A percentile compares a stretch with the other conserved stretches of the same genome.
Conservation (phyloP, 2,113 vertebrate genomes). For the Desmodus rotundus region DNA sequence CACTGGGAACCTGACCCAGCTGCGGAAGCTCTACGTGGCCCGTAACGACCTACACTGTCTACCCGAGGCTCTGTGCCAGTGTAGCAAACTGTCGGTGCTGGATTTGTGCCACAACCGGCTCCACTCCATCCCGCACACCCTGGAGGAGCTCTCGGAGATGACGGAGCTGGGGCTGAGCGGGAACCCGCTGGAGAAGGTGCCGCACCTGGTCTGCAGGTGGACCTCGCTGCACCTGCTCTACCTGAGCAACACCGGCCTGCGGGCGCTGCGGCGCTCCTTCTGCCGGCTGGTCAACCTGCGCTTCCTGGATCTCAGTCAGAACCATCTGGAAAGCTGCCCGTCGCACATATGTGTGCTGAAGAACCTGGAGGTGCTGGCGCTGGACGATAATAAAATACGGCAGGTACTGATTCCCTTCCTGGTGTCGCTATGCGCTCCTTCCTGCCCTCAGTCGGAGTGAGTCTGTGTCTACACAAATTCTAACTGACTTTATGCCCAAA, state of each 20-base stretch:
- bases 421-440: not conserved
- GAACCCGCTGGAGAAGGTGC: conserved; percentile 59
- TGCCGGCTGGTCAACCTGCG: conserved; percentile 31
- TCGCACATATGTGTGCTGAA: conserved; percentile 44
- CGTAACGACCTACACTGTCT: conserved; percentile 66
- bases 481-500: not conserved
- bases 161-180: conserved; percentile 58
- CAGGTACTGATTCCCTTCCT: conserved; percentile 63
- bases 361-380: conserved; percentile 69
- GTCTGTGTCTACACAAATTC: not conserved
- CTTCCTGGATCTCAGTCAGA: conserved; percentile 72
- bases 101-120: conserved; percentile 67
- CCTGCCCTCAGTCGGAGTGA: not conserved
- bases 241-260: conserved; percentile 16
- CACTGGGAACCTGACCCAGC: conserved; percentile 47
- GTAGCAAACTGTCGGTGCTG: conserved; percentile 60
- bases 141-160: conserved; percentile 39
- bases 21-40: conserved; percentile 76
- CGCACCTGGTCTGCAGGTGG: conserved; percentile 56
- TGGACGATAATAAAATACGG: conserved; percentile 76
- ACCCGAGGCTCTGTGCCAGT: conserved; percentile 64
- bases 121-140: conserved; percentile 1
- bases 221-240: conserved; percentile 32
- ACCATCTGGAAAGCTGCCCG: conserved; percentile 63
- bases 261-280: not conserved